Base-by-base conservation (phyloP, 2,888 invertebrate species). In the Coleophora flavipennella region DNA sequence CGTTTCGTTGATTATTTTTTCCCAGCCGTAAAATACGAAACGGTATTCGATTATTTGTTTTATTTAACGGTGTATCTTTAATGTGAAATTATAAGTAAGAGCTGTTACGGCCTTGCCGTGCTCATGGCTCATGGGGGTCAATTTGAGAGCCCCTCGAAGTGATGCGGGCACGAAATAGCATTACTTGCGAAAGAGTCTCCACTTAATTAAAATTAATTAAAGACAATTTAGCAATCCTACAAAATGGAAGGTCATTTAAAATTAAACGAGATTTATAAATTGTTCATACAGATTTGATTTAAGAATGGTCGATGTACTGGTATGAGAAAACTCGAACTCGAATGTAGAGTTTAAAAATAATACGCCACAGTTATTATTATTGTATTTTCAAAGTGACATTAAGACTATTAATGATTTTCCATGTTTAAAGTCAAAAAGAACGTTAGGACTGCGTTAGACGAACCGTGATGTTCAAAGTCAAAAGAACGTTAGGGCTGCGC, bases 171-270 rank as follows among this genome's bases (percentile, higher is more conserved):
- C 55, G 77, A 79, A 74, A 71, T 71, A 71, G 68, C 61, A 67
- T 67, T 69, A 62, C 66, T 68, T 55, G 75, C 74, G 62, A 77
- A 78, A 60, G 54, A 65, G 66, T 59, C 79, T 59, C 78, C 11
- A 11, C 11, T 80, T 73, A 83, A 84, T 83, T 81, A 79, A 67
- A 74, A 78, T 79, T 79, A 80, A 84, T 84, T 81, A 81, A 74
- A 78, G 79, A 80, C 78, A 83, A 83, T 83, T 83, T 78, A 80
- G 80, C 79, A 73, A 80, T 67, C 72, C 67, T 69, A 63, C 66
- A 69, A 71, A 73, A 75, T 76, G 68, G 74, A 73, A 65, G 72
- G 67, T 57, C 68, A 67, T 73, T 80, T 64, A 66, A 73, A 64
- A 71, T 71, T 72, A 67, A 78, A 70, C 67, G 75, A 71, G 79